Conservation (phyloP, 2,113 vertebrate genomes). For the Syngnathus floridae region DNA sequence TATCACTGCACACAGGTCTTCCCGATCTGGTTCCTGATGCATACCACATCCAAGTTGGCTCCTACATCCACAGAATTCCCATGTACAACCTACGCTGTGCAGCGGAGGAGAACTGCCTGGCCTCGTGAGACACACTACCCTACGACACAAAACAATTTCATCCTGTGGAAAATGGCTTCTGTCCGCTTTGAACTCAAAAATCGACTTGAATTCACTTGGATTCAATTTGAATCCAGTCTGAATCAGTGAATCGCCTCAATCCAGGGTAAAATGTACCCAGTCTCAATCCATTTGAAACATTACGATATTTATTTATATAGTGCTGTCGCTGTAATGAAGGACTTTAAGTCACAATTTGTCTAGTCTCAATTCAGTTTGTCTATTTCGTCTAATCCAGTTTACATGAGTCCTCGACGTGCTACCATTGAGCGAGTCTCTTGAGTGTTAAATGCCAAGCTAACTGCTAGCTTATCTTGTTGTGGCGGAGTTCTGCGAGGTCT, state of each 20-base stretch:
- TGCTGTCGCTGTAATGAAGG: no score
- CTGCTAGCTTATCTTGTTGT: not conserved
- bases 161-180: not conserved
- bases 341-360: no score
- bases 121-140: constrained; percentile 70
- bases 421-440: no score
- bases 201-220: not conserved
- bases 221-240: not conserved
- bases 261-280: no score
- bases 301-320: no score
- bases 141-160: not conserved
- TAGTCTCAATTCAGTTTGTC: no score
- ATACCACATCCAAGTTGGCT: constrained; percentile 87
- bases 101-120: constrained; percentile 91
- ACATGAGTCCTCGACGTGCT: not conserved
- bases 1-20: constrained; percentile 74
- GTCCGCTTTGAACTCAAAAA: not conserved
- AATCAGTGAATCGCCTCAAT: not conserved
- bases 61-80: constrained; percentile 85
- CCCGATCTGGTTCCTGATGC: constrained; percentile 94
- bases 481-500: constrained; percentile 74
- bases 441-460: not conserved
- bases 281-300: no score
- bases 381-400: no score
- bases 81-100: constrained; percentile 96